Percentiles rank a stretch among this genome's conserved stretches.
Evolutionary conservation across 2,113 vertebrate genomes (phyloP).

Genomic region (Zeus faber): DNA sequence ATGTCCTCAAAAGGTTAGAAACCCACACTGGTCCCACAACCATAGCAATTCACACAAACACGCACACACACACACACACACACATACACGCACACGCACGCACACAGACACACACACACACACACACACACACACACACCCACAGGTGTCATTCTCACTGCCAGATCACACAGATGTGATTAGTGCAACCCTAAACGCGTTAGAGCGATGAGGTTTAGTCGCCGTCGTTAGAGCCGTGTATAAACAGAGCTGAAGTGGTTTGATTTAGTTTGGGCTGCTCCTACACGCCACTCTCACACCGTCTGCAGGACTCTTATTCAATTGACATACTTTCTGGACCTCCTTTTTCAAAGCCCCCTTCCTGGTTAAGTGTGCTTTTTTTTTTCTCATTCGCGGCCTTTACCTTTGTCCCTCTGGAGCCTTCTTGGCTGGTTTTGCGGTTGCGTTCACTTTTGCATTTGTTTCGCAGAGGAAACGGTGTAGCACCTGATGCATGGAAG

Average conservation of each 20-base stretch:
- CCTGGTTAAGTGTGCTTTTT: too few species aligned
- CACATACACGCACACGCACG: constrained; percentile 12
- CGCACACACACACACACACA: constrained; percentile 26
- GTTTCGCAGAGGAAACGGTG: too few species aligned
- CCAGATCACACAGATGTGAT: constrained; percentile 69
- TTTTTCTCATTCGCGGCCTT: too few species aligned
- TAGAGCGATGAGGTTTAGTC: constrained; percentile 62
- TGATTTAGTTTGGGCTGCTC: constrained; percentile 59
- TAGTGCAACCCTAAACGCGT: constrained; percentile 68
- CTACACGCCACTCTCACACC: not conserved
- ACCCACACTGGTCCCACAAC: too few species aligned
- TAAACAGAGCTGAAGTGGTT: constrained; percentile 62
- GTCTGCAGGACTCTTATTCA: not conserved
- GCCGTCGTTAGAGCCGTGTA: constrained; percentile 61
- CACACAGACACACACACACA: constrained; percentile 1
- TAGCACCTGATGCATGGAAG: not conserved
- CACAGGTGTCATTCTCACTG: constrained; percentile 48
- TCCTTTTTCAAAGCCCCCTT: too few species aligned
- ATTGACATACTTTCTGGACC: not conserved
- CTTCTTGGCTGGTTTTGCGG: too few species aligned
- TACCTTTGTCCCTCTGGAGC: too few species aligned
- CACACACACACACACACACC: not conserved
- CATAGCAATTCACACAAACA: not conserved
- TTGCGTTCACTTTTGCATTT: too few species aligned
- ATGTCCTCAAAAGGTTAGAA: too few species aligned